phyloP scores from a whole-genome alignment of 2,113 vertebrate species.

The Anarhynchus alexandrinus region DNA sequence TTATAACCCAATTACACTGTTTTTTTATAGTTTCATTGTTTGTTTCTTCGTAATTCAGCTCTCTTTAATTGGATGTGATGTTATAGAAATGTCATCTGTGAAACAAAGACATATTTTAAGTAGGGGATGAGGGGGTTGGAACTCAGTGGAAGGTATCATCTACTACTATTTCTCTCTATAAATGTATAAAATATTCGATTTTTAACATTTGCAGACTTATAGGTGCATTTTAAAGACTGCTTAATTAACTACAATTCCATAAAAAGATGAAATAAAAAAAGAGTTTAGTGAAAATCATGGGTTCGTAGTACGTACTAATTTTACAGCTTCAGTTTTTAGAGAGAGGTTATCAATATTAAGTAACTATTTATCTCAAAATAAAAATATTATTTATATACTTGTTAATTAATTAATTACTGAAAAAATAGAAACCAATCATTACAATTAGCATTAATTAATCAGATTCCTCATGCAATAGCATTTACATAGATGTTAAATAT shows the following conservation, averaged over 20 bases:
- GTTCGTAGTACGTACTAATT: neutral
- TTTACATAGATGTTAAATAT: neutral
- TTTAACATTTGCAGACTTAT: neutral
- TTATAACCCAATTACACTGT: constrained; percentile 7
- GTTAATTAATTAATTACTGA: neutral
- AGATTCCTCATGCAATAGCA: neutral
- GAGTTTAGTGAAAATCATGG: neutral
- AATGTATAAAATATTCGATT: neutral
- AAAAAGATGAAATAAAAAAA: neutral
- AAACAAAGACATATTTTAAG: neutral
- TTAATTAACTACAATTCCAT: neutral
- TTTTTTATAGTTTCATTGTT: neutral
- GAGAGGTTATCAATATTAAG: neutral
- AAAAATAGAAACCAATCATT: neutral
- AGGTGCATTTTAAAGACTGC: neutral
- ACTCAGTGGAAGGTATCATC: neutral
- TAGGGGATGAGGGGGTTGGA: neutral
- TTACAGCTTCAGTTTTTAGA: neutral
- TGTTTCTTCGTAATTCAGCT: constrained; percentile 14
- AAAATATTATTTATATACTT: neutral
- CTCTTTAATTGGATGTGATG: neutral
- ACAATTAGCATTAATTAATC: neutral
- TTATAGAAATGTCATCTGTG: neutral
- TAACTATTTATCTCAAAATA: neutral
- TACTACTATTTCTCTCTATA: neutral